Evolutionary conservation across 2,113 vertebrate genomes (phyloP).

Genomic region (Hippocampus abdominalis): DNA sequence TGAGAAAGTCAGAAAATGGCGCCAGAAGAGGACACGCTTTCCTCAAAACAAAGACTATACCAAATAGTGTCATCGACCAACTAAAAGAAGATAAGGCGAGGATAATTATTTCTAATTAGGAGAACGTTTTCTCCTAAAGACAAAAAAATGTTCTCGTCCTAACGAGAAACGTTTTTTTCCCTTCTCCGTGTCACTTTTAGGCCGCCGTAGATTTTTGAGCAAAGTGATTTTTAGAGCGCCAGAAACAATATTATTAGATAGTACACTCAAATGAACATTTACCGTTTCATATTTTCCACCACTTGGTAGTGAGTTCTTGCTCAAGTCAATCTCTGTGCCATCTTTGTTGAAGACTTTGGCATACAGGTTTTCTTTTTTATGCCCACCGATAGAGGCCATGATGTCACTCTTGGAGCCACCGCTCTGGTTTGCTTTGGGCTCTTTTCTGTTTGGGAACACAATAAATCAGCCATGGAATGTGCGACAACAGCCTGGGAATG

Average conservation of each 20-base stretch:
- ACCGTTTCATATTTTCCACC: slow-evolving; percentile 94
- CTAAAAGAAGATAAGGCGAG: no score
- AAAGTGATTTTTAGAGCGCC: not conserved
- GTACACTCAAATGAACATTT: not conserved
- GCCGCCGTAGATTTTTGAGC: not conserved
- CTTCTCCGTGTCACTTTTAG: no score
- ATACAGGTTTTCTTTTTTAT: slow-evolving; percentile 78
- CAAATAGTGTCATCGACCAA: no score
- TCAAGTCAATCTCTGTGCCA: slow-evolving; percentile 83
- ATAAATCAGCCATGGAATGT: slow-evolving; percentile 7
- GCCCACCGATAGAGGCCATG: slow-evolving; percentile 61
- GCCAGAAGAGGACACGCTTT: no score
- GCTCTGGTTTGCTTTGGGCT: slow-evolving; percentile 64
- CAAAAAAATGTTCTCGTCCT: no score
- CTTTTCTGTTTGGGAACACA: slow-evolving; percentile 72
- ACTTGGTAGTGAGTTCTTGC: slow-evolving; percentile 88
- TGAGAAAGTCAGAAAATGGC: no score
- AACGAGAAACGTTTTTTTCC: no score
- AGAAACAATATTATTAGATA: not conserved
- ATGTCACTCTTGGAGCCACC: slow-evolving; percentile 68
- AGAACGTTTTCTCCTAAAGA: no score
- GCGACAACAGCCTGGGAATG: not conserved
- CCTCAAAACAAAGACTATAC: no score
- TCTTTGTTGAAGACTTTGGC: slow-evolving; percentile 83
- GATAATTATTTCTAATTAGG: no score